These are phyloP conservation scores for Brachycybe producta DNA, from an alignment of 2,888 invertebrate genomes.

Conservation along the genomic window DNA sequence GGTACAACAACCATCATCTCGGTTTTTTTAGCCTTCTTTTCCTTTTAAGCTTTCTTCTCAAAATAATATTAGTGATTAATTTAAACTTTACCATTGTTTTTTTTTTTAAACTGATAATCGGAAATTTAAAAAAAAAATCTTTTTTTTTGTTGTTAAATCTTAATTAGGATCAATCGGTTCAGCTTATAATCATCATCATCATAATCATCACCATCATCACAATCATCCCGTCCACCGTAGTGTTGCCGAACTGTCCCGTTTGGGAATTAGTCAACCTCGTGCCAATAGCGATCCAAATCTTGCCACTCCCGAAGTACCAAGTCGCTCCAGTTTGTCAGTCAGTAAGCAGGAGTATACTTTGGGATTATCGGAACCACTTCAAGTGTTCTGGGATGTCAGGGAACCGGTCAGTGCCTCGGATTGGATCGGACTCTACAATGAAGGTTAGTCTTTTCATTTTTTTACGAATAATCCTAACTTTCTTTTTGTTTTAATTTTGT, in stretches of 20 bases:
- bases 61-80: too few species aligned
- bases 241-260: constrained; percentile 9
- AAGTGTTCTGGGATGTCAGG: constrained; percentile 34
- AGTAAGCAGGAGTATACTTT: constrained; percentile 29
- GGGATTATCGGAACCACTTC: constrained; percentile 27
- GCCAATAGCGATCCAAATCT: constrained; percentile 20
- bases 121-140: too few species aligned
- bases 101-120: too few species aligned
- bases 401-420: constrained; percentile 33
- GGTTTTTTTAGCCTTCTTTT: too few species aligned
- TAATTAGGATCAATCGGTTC: constrained; percentile 11
- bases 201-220: too few species aligned
- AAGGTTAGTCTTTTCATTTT: constrained; percentile 27
- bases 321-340: constrained; percentile 30
- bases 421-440: constrained; percentile 36
- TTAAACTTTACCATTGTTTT: too few species aligned
- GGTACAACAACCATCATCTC: too few species aligned
- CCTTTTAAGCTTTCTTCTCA: too few species aligned
- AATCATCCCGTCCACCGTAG: constrained; percentile 14
- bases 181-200: too few species aligned
- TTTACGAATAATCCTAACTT: not conserved
- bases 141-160: too few species aligned
- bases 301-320: constrained; percentile 13
- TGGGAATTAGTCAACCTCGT: constrained; percentile 6
- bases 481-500: too few species aligned